Percentiles rank a stretch among this genome's conserved stretches.
These are phyloP conservation scores for Beroe forskalii DNA, from an alignment of 37 sponge, comb jelly and placozoan genomes.

Conservation along the genomic window DNA sequence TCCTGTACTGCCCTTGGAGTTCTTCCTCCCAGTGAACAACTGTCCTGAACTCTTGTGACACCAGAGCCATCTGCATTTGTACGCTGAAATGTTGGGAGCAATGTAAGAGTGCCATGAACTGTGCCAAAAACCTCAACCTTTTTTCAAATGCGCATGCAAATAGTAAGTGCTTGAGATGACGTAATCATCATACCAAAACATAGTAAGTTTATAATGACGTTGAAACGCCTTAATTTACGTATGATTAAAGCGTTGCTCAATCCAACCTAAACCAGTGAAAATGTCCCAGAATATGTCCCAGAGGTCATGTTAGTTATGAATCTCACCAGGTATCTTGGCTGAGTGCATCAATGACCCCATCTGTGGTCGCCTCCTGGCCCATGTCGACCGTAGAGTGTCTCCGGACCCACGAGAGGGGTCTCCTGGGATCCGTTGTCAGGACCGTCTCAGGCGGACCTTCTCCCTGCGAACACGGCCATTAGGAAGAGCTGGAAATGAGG, in stretches of 20 bases:
- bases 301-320: too few relatives aligned
- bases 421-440: not conserved
- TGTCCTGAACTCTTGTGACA: slow-evolving; percentile 1
- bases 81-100: not conserved
- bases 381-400: slow-evolving; percentile 9
- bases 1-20: slow-evolving; percentile 1
- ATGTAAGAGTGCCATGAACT: not conserved
- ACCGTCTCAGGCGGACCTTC: not conserved
- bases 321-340: slow-evolving; percentile 6
- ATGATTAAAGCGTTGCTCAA: too few relatives aligned
- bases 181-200: too few relatives aligned
- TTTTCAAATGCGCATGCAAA: too few relatives aligned
- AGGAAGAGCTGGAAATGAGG: too few relatives aligned
- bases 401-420: slow-evolving; percentile 28
- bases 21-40: not conserved
- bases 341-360: slow-evolving; percentile 20
- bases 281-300: too few relatives aligned
- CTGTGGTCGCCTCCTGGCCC: not conserved
- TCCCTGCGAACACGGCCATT: too few relatives aligned
- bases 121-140: too few relatives aligned
- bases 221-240: not conserved
- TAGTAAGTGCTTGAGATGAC: too few relatives aligned
- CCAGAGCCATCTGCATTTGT: slow-evolving; percentile 17
- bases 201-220: not conserved
- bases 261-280: too few relatives aligned